Base-by-base conservation (phyloP, 2,888 invertebrate genomes). In the Philopedon plagiatum region DNA sequence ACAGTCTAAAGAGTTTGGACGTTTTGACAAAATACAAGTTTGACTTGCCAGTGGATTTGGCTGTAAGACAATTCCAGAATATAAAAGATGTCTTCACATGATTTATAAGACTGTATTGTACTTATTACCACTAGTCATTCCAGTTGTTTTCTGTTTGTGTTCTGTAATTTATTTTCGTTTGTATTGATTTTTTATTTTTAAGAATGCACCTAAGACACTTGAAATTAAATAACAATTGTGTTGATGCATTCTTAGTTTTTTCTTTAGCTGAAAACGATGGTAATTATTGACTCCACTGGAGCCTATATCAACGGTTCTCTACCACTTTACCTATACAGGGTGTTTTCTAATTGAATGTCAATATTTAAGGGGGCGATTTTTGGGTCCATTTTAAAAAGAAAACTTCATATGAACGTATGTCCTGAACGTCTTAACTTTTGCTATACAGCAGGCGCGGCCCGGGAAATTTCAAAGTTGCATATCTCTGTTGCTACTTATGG, bases 1-100 rank as follows among this genome's bases (percentile, higher is more conserved):
- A 99, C 86, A 92, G 97, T 18, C 87, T 98, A 76, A 93, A 94
- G 78, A 94, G 97, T 70, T 88, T 99, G 80, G 98, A 99, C 82
- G 91, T 91, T 65, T 87, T 99, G 62, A 93, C 93, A 62, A 90
- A 91, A 64, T 91, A 93, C 81, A 93, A 95, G 83, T 99, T 98
- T 86, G 94, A 96, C 83, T 88, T 99, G 81, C 98, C 99, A 0
- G 95, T 98, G 13, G 98, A 99, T 86, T 88, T 99, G 80, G 99
- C 99, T 41, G 93, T 99, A 44, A 91, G 97, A 82, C 98, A 98
- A 82, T 97, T 99, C 84, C 95, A 96, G 84, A 98, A 98, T 87
- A 98, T 99, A 85, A 97, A 95, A 88, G 98, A 98, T 87, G 97
- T 96, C 77, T 97, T 97, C 86, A 90, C 90, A 88, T 95, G 91